Conservation (phyloP, 2,888 invertebrate genomes). For the Parapristionchus giblindavisi region DNA sequence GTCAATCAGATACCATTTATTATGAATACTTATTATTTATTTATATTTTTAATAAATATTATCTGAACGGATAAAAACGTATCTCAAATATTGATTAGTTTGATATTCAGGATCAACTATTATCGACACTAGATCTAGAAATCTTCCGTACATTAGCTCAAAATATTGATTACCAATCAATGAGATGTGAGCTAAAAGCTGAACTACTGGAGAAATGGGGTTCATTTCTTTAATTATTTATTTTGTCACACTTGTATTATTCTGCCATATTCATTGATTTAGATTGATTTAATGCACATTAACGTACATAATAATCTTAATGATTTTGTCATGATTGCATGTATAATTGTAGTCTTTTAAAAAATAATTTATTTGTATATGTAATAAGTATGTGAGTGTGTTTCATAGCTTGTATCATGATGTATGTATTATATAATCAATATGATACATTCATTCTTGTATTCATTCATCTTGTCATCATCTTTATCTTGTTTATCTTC, state of each 20-base stretch:
- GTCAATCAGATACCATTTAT: not conserved
- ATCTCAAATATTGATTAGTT: not conserved
- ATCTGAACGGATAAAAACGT: not conserved
- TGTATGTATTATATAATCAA: slow-evolving; percentile 14
- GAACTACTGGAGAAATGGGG: slow-evolving; percentile 56
- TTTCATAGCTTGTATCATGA: too few species aligned
- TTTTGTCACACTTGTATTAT: not conserved
- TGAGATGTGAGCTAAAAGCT: slow-evolving; percentile 48
- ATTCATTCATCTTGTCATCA: slow-evolving; percentile 14
- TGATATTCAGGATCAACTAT: slow-evolving; percentile 37
- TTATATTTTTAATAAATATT: not conserved
- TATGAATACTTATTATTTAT: not conserved
- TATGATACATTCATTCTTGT: slow-evolving; percentile 5
- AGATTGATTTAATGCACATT: too few species aligned
- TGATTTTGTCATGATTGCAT: too few species aligned
- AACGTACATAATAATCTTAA: too few species aligned
- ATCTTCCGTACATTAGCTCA: slow-evolving; percentile 45
- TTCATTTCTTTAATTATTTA: slow-evolving; percentile 42
- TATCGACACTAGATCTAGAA: slow-evolving; percentile 48
- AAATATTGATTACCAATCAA: slow-evolving; percentile 45
- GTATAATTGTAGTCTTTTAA: too few species aligned
- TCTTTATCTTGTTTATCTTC: too few species aligned
- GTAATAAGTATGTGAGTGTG: too few species aligned
- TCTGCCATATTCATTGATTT: too few species aligned
- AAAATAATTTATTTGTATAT: too few species aligned